phyloP scores from a whole-genome alignment of 2,888 invertebrate genomes.

The Standfussiana lucernea region DNA sequence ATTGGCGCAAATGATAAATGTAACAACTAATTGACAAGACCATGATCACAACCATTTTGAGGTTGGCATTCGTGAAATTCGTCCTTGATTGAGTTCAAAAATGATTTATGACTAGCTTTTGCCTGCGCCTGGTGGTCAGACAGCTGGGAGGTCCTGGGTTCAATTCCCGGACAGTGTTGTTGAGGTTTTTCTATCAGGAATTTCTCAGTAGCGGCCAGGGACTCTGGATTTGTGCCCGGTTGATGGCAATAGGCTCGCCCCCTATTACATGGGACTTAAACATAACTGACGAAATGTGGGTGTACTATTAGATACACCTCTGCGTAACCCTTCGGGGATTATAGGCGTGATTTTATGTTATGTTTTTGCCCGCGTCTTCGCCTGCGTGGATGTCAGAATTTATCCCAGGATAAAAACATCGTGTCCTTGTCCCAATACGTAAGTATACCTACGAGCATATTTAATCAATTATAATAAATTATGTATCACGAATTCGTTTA shows the following conservation, averaged over 20 bases:
- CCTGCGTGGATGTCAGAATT: not conserved
- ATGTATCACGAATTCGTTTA: not conserved
- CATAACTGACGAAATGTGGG: too few species aligned
- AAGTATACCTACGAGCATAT: not conserved
- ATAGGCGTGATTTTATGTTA: too few species aligned
- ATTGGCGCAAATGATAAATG: conserved; percentile 43
- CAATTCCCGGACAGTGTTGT: too few species aligned
- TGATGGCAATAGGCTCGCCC: too few species aligned
- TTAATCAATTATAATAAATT: not conserved
- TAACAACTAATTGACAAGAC: conserved; percentile 49
- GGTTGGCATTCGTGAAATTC: conserved; percentile 40
- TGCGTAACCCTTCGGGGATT: too few species aligned
- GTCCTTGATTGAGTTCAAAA: conserved; percentile 21
- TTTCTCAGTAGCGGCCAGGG: too few species aligned
- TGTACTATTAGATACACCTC: too few species aligned
- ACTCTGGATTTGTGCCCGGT: too few species aligned
- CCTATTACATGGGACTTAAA: too few species aligned
- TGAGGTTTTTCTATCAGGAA: too few species aligned
- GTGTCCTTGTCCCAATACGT: not conserved
- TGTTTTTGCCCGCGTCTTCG: not conserved
- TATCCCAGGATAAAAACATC: not conserved
- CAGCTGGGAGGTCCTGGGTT: too few species aligned
- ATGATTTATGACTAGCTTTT: not conserved
- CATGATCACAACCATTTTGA: conserved; percentile 32
- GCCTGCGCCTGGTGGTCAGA: too few species aligned